Evolutionary conservation across 2,797 vertebrate species (phyloP), one percentile per base, ranked within the genome.

Genomic region (Argyrosomus regius): DNA sequence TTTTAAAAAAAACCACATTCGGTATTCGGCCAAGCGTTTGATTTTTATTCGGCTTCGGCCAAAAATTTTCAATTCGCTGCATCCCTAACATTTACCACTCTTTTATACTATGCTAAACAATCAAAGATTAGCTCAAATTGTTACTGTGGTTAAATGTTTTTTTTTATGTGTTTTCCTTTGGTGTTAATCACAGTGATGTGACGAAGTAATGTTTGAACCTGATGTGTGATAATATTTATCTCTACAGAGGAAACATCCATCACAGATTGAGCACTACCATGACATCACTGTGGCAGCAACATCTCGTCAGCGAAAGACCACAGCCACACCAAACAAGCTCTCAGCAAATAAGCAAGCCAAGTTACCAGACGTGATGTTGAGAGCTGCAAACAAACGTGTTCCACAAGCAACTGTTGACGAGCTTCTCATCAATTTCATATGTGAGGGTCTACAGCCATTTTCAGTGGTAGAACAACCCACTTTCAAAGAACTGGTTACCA

Each of bases 401-500:
- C 35, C 20, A 60, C 58, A 43, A 63, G 28, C 17, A 50, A 50
- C 46, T 65, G 11, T 22, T 65, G 17, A 65, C 46, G 31, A 50
- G 17, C 18, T 50, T 50, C 18, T 64, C 62, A 65, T 35, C 18
- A 65, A n/a, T 50, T 65, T 65, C 26, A 35, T 50, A 50, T 50
- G 46, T 65, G 26, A 50, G 6, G 6, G 28, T 50, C 26, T 65
- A 9, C 46, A 20, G 46, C 18, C 63, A 50, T n/a, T 50, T 62
- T 9, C 58, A 43, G 14, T 46, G 4, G 22, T 46, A 39, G 58
- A 43, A 60, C 35, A 43, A 3, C 3, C 41, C 4, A 1, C 17
- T 48, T 64, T 64, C 61, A 48, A 63, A 63, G 17, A 63, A 63
- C 28, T 63, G 22, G 24, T 48, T 28, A 63, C 43, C 45, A 63